Evolutionary conservation across 2,888 invertebrate species (phyloP).

Genomic region (Lasioglossum malachurum): DNA sequence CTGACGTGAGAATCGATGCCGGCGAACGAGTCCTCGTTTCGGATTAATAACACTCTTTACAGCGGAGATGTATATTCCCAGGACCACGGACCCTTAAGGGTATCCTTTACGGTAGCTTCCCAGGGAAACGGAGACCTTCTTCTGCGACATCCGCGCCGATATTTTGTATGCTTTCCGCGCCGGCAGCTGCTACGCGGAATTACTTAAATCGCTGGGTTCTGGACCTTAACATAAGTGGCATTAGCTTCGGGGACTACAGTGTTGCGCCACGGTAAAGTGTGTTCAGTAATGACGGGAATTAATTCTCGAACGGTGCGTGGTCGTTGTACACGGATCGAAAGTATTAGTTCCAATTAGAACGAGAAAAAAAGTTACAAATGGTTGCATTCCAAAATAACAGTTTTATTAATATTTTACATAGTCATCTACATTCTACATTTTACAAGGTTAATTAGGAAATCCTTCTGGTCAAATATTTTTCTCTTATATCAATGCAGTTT

Average conservation of each 20-base stretch:
- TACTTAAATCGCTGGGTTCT: not conserved
- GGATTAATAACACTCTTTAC: constrained; percentile 44
- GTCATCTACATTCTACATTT: not conserved
- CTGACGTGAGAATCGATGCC: constrained; percentile 62
- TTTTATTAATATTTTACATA: not conserved
- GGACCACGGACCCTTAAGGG: not conserved
- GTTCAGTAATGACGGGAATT: not conserved
- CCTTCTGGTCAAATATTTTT: not conserved
- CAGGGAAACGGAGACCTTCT: constrained; percentile 1
- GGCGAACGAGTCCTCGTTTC: constrained; percentile 30
- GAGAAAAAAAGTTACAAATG: not conserved
- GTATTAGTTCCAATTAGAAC: not conserved
- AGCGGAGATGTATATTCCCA: constrained; percentile 18
- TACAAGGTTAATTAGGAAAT: not conserved
- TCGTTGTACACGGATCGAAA: not conserved
- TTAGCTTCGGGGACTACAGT: not conserved
- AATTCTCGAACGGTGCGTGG: not conserved
- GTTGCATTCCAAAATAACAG: too few species aligned
- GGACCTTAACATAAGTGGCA: not conserved
- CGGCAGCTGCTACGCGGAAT: not conserved
- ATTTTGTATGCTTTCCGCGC: not conserved
- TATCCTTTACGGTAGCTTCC: constrained; percentile 20
- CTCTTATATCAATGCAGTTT: not conserved
- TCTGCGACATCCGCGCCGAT: not conserved
- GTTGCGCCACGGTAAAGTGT: not conserved